Base-by-base conservation (phyloP, 2,797 vertebrate genomes). In the Myoxocephalus aenaeus region DNA sequence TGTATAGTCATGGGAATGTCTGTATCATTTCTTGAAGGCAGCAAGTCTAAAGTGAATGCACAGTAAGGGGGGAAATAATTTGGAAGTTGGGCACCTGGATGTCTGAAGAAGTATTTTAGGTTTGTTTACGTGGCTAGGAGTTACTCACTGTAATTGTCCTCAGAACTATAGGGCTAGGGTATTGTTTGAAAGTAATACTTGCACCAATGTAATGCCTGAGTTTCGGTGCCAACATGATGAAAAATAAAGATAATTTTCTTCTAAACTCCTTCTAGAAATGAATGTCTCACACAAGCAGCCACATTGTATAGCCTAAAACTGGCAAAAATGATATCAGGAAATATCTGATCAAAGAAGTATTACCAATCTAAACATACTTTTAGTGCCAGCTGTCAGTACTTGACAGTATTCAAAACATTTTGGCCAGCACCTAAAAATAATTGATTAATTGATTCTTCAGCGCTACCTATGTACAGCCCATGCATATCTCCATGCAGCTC, bases 1-100 rank as follows among this genome's bases (percentile, higher is more conserved):
- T 57, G 64, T 25, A 36, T n/a, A 51, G 4, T 66, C 13, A 32
- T 12, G 7, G 13, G 22, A 27, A 15, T 42, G 25, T 54, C 25
- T 61, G 4, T 29, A 57, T 40, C 32, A 65, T 56, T 40, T 63
- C 22, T 57, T 65, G 25, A 62, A 56, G 18, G 15, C 56, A 5
- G 13, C 27, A 54, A 48, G 18, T 73, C 29, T 65, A 27, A 79
- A 65, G 1, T 56, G 25, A 69, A 40, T 40, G 18, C 20, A 57
- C 25, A 1, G 29, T 29, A 17, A 59, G n/a, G 1, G 38, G 38
- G 2, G 18, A 58, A 40, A 75, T 29, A 13, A 50, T 38, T 20
- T 58, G 17, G 22, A 59, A 27, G 25, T 27, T 34, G 48, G 20
- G 18, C n/a, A 13, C 10, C 25, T 34, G 27, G 10, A 17, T 51